Evolutionary conservation across 1,140 invertebrate genomes (phyloP).

Genomic region (Chlorops oryzae): DNA sequence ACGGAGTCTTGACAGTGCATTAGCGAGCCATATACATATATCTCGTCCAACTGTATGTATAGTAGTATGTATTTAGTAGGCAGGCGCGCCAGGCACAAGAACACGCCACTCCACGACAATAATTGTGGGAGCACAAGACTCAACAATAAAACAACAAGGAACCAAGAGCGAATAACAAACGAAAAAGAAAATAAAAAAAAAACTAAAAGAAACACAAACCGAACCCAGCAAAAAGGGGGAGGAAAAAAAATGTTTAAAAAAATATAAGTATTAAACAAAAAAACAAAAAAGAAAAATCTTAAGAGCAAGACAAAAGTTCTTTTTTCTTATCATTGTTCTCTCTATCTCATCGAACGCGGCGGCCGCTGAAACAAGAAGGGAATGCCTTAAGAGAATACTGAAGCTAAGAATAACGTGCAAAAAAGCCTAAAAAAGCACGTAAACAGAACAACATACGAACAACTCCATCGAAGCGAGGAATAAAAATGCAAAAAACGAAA

Average conservation of each 20-base stretch:
- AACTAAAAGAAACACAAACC: background rate
- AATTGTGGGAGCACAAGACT: too few relatives aligned
- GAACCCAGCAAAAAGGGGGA: background rate
- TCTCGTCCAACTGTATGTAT: too few relatives aligned
- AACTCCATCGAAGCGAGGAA: background rate
- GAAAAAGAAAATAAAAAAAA: background rate
- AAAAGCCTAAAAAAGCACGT: background rate
- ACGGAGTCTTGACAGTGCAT: too few relatives aligned
- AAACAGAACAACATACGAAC: background rate
- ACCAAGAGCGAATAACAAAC: background rate
- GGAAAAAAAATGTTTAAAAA: background rate
- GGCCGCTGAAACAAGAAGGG: too few relatives aligned
- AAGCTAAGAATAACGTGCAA: background rate
- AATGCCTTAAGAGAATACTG: too few relatives aligned
- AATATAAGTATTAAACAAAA: slow-evolving; percentile 12
- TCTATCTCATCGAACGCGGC: too few relatives aligned
- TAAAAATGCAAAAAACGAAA: background rate
- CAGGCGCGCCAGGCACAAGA: slow-evolving; percentile 31
- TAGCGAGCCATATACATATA: too few relatives aligned
- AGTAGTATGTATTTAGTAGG: too few relatives aligned
- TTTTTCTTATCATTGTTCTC: too few relatives aligned
- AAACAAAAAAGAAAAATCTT: slow-evolving; percentile 9
- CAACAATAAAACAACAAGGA: too few relatives aligned
- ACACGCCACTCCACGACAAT: background rate
- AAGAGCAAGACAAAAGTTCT: background rate